phyloP scores from a whole-genome alignment of 2,888 invertebrate genomes.

The Synergus itoensis region DNA sequence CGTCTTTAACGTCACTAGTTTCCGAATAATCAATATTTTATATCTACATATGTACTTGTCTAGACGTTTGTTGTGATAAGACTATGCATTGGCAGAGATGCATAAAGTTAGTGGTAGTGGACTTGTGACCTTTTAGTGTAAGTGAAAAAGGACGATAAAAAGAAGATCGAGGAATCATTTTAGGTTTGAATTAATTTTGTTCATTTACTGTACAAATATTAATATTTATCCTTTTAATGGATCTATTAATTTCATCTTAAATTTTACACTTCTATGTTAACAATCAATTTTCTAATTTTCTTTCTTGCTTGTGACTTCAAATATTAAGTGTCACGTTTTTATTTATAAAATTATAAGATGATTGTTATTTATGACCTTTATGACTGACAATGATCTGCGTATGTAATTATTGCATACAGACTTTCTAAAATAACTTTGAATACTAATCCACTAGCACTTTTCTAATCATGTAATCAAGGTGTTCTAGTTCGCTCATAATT shows the following conservation, averaged over 20 bases:
- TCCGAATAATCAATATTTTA: neutral
- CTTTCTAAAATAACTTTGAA: slow-evolving; percentile 13
- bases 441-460: neutral
- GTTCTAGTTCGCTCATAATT: slow-evolving; percentile 1
- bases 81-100: neutral
- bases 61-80: neutral
- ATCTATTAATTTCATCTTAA: too few relatives aligned
- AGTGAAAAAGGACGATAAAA: neutral
- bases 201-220: too few relatives aligned
- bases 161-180: neutral
- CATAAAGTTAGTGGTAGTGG: neutral
- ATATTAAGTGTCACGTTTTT: neutral
- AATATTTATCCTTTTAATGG: too few relatives aligned
- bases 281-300: neutral
- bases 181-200: neutral
- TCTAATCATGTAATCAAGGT: slow-evolving; percentile 21
- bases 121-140: neutral
- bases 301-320: neutral
- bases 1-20: neutral
- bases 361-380: neutral
- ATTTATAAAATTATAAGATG: neutral
- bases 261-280: too few relatives aligned
- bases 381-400: neutral
- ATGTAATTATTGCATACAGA: neutral
- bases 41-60: neutral